A percentile compares a stretch with the other conserved stretches of the same genome.
phyloP scores from a whole-genome alignment of 2,888 invertebrate species.

The Drosophila macrothrix region DNA sequence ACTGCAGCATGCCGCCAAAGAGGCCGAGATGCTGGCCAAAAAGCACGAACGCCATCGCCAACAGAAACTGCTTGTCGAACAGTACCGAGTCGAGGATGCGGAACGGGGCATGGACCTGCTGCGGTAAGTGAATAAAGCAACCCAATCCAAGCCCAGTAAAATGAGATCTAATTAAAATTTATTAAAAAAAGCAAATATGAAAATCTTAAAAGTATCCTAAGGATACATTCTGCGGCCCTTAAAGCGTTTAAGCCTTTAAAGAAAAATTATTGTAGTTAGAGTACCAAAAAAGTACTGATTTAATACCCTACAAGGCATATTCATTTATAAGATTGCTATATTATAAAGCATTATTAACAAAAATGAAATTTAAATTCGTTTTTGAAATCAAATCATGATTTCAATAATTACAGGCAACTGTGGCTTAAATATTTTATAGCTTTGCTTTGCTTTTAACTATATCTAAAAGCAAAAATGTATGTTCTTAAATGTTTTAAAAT shows the following conservation, averaged over 20 bases:
- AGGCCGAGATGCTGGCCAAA: slow-evolving; percentile 74
- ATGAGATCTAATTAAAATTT: slow-evolving; percentile 46
- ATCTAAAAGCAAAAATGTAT: not conserved
- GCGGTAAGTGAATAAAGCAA: slow-evolving; percentile 69
- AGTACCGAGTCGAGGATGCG: slow-evolving; percentile 81
- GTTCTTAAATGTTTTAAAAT: too few relatives aligned
- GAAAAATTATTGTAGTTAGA: not conserved
- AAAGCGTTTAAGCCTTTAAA: not conserved
- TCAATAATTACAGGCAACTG: too few relatives aligned
- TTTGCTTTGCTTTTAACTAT: too few relatives aligned
- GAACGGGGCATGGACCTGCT: slow-evolving; percentile 83
- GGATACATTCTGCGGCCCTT: slow-evolving; percentile 4
- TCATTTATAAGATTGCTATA: not conserved
- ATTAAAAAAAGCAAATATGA: slow-evolving; percentile 8
- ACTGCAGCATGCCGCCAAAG: slow-evolving; percentile 80
- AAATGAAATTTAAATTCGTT: too few relatives aligned
- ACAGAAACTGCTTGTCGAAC: slow-evolving; percentile 78
- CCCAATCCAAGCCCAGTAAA: slow-evolving; percentile 2
- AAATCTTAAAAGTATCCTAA: slow-evolving; percentile 16
- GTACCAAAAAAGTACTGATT: not conserved
- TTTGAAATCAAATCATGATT: too few relatives aligned
- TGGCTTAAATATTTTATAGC: too few relatives aligned
- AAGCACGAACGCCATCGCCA: slow-evolving; percentile 69
- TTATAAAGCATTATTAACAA: too few relatives aligned
- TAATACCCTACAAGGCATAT: not conserved